Base-by-base conservation (phyloP, 2,888 invertebrate species). In the Galerucella nymphaeae region DNA sequence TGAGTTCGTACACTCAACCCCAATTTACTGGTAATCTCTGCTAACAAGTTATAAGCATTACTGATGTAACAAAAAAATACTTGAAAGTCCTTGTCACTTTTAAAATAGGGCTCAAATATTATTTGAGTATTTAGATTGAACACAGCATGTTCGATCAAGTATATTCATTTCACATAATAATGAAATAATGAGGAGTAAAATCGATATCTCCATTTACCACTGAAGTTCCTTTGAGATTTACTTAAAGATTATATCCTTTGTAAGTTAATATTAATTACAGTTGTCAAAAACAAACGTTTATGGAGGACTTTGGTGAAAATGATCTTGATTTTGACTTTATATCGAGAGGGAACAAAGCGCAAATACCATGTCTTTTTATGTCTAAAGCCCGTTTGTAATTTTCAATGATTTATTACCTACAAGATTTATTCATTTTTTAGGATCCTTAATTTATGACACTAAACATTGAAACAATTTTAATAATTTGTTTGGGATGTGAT, bases 211-310 rank as follows among this genome's bases (percentile, higher is more conserved):
- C 18, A 55, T 70, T 64, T 50, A 48, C 63, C 20, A 53, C 57
- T 55, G 64, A 64, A 45, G 48, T 42, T 72, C 64, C 65, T 72
- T 72, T 72, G 68, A 72, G 68, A 64, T 72, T 64, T 59, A 69
- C 58, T 65, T 69, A 57, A 65, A 68, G 72, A 72, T 72, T 72
- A 70, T 57, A 65, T 69, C 72, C 62, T 69, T 69, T 55, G 59
- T 72, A 62, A 71, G 57, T 55, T 57, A 62, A 66, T 72, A 72
- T 72, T 72, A 72, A 68, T 72, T 64, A 69, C 64, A 68, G 62
- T 72, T 72, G 72, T 72, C 72, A 72, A 72, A 69, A 72, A 72
- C 72, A 72, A 45, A 59, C 72, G 63, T 59, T 72, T 68, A 53
- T 53, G 64, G 53, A 30, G 45, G 50, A 48, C 53, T 62, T 64